Conservation (phyloP, 2,113 vertebrate species). For the Halichoeres trimaculatus region DNA sequence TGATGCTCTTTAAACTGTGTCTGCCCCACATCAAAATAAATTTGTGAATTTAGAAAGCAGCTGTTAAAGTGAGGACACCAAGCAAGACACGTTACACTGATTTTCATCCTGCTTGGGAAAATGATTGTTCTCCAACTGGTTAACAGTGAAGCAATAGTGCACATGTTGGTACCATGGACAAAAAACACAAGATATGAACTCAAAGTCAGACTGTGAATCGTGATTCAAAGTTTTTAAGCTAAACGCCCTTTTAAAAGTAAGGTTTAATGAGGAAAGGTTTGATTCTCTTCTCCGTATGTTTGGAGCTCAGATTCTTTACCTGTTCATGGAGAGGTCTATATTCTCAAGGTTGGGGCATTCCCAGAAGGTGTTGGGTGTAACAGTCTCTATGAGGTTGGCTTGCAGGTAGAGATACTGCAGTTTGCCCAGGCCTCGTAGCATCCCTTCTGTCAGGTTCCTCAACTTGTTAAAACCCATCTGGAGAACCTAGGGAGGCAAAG, state of each 20-base stretch:
- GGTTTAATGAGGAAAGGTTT: neutral
- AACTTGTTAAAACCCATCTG: conserved; percentile 85
- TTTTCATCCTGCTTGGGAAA: neutral
- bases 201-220: neutral
- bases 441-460: conserved; percentile 95
- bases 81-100: neutral
- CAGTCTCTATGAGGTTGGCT: conserved; percentile 96
- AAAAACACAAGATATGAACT: neutral
- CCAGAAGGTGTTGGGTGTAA: conserved; percentile 95
- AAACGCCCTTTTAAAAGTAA: neutral
- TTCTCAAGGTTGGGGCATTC: conserved; percentile 97
- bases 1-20: neutral
- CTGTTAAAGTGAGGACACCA: neutral
- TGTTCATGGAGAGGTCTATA: conserved; percentile 98
- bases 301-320: conserved; percentile 30
- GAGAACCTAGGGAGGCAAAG: conserved; percentile 76
- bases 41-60: neutral
- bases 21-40: neutral
- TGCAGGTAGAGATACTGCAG: conserved; percentile 99
- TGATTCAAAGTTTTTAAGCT: neutral
- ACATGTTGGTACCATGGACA: neutral
- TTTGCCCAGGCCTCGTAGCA: conserved; percentile 93
- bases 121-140: neutral
- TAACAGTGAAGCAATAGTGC: neutral
- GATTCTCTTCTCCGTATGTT: too few species aligned